Evolutionary conservation across 2,888 invertebrate species (phyloP).

Genomic region (Andrena bucephala): DNA sequence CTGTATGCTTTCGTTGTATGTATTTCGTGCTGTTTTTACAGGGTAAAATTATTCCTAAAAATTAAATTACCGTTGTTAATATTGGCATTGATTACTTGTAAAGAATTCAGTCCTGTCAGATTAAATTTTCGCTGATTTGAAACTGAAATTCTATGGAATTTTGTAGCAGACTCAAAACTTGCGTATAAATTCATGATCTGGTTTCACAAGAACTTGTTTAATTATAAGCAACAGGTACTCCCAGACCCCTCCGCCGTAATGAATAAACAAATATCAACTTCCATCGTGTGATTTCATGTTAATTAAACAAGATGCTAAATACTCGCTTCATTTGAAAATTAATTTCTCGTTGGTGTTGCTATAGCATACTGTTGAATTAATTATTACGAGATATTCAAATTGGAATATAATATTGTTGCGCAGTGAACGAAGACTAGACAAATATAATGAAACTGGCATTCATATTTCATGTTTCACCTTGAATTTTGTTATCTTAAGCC

Average conservation of each 20-base stretch:
- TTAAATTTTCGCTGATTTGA: background rate
- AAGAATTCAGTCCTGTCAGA: background rate
- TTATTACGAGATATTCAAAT: background rate
- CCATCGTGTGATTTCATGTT: background rate
- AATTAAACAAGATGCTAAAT: background rate
- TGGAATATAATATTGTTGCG: no score
- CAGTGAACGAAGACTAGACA: no score
- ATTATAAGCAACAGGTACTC: slow-evolving; percentile 2
- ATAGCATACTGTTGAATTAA: background rate
- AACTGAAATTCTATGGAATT: background rate
- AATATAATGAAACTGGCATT: no score
- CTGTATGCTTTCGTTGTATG: no score
- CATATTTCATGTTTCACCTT: no score
- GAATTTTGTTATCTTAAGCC: no score
- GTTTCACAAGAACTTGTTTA: background rate
- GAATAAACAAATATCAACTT: background rate
- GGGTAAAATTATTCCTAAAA: no score
- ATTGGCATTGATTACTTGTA: background rate
- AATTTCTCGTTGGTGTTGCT: background rate
- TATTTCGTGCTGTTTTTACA: no score
- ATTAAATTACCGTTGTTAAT: background rate
- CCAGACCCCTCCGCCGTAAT: background rate
- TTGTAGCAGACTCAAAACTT: background rate
- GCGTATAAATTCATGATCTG: background rate
- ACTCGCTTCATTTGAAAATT: background rate